A percentile compares a stretch with the other conserved stretches of the same genome.
Conservation (phyloP, 2,888 invertebrate species). For the Chloroclystis v-ata region DNA sequence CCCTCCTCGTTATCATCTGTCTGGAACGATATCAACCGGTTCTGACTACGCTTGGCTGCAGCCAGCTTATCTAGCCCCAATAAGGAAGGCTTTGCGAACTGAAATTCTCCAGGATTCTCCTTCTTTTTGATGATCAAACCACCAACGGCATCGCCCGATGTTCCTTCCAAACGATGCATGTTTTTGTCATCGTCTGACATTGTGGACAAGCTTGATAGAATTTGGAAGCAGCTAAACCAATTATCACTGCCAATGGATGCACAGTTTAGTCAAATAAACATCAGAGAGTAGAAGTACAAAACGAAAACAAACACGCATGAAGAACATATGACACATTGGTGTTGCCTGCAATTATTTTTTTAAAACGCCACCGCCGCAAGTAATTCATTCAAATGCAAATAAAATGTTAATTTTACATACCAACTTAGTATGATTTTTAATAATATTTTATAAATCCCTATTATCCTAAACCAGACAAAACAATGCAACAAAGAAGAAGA, state of each 20-base stretch:
- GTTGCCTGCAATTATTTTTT: too few species aligned
- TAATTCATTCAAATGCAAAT: too few species aligned
- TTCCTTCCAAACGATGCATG: constrained; percentile 86
- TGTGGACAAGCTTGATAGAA: neutral
- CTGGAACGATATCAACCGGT: constrained; percentile 82
- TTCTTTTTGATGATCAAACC: constrained; percentile 84
- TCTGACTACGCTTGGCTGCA: constrained; percentile 83
- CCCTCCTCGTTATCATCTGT: constrained; percentile 55
- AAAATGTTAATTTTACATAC: too few species aligned
- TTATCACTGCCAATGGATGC: neutral
- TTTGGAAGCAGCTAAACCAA: constrained; percentile 3
- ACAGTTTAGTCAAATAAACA: constrained; percentile 12
- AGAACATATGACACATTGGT: too few species aligned
- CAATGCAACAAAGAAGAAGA: too few species aligned
- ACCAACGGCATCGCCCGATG: constrained; percentile 80
- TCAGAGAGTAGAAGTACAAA: too few species aligned
- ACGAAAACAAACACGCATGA: too few species aligned
- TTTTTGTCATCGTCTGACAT: constrained; percentile 76
- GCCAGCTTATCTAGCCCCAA: constrained; percentile 92
- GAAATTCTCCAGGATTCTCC: constrained; percentile 80
- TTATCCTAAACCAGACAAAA: too few species aligned
- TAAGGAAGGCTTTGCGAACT: constrained; percentile 86
- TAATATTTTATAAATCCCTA: too few species aligned
- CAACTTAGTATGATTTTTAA: too few species aligned
- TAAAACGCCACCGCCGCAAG: too few species aligned